A percentile compares a stretch with the other conserved stretches of the same genome.
Evolutionary conservation across 2,888 invertebrate genomes (phyloP).

Genomic region (Zhuqinia jingwanae): DNA sequence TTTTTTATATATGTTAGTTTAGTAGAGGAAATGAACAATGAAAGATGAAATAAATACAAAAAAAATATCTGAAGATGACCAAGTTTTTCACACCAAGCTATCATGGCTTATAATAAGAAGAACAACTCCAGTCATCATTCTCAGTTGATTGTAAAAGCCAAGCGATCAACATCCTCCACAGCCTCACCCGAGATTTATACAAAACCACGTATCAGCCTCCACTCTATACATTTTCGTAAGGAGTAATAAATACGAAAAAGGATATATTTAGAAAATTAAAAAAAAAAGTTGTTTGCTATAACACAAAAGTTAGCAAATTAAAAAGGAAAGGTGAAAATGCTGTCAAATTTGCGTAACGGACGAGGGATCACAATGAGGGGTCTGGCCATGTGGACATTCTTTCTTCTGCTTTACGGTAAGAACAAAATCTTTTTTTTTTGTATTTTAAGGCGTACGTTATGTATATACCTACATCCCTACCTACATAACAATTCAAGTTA

Average conservation of each 20-base stretch:
- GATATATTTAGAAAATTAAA: constrained; percentile 5
- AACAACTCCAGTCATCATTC: constrained; percentile 15
- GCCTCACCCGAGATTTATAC: constrained; percentile 30
- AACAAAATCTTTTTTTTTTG: not conserved
- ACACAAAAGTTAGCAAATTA: not conserved
- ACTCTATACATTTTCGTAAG: not conserved
- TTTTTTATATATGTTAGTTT: too few relatives aligned
- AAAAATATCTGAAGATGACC: too few relatives aligned
- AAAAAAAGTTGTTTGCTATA: not conserved
- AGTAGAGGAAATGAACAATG: too few relatives aligned
- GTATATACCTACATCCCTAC: too few relatives aligned
- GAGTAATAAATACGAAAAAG: not conserved
- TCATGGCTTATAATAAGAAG: too few relatives aligned
- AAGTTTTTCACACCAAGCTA: too few relatives aligned
- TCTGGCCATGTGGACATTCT: constrained; percentile 58
- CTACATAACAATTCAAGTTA: too few relatives aligned
- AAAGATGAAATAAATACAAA: too few relatives aligned
- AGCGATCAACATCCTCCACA: not conserved
- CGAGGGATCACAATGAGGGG: constrained; percentile 58
- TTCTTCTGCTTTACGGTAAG: constrained; percentile 70
- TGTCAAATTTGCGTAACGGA: constrained; percentile 27
- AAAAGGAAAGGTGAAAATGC: not conserved
- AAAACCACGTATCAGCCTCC: not conserved
- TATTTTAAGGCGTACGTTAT: too few relatives aligned
- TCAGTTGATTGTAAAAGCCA: constrained; percentile 3